A percentile compares a stretch with the other conserved stretches of the same genome.
Conservation (phyloP, 2,888 invertebrate species). For the Hedychridium roseum region DNA sequence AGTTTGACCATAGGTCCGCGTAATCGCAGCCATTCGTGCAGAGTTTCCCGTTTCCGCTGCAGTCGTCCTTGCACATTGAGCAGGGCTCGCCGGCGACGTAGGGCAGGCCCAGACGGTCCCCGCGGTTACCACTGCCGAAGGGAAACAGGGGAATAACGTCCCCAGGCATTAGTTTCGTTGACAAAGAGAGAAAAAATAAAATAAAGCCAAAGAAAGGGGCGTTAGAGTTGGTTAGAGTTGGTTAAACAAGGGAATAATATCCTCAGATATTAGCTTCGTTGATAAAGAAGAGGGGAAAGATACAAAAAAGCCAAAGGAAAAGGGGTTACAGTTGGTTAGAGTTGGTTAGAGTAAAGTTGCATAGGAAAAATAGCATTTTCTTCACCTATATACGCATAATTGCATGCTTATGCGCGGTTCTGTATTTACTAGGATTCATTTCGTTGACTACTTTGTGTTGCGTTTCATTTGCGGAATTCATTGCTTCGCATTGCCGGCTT, state of each 20-base stretch:
- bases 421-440: too few relatives aligned
- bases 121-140: constrained; percentile 42
- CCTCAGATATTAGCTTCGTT: neutral
- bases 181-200: neutral
- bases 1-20: constrained; percentile 78
- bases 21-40: constrained; percentile 78
- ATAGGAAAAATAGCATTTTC: too few relatives aligned
- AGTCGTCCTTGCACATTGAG: constrained; percentile 71
- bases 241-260: neutral
- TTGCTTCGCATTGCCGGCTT: too few relatives aligned
- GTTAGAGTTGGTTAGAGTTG: neutral
- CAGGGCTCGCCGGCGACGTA: constrained; percentile 75
- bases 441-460: too few relatives aligned
- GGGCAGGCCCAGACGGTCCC: constrained; percentile 62
- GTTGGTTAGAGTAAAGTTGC: too few relatives aligned
- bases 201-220: neutral
- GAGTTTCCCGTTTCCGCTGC: constrained; percentile 71
- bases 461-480: too few relatives aligned
- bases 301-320: neutral
- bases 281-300: neutral
- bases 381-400: too few relatives aligned
- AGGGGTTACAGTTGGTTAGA: too few relatives aligned
- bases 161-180: neutral
- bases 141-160: neutral
- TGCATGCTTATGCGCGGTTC: too few relatives aligned